phyloP scores from a whole-genome alignment of 2,113 vertebrate genomes.

The Miniopterus natalensis region DNA sequence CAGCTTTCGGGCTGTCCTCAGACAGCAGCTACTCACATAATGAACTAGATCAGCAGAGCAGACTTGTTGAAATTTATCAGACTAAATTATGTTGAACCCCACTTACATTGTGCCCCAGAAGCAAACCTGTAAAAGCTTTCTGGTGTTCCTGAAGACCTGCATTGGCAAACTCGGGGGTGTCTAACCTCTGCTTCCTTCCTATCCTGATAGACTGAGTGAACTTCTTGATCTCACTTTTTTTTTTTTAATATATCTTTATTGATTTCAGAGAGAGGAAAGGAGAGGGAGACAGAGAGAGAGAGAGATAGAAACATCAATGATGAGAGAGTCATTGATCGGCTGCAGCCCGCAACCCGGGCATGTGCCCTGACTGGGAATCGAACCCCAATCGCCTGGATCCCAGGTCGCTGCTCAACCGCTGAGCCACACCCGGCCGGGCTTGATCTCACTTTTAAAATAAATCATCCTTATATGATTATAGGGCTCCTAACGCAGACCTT shows the following conservation, averaged over 20 bases:
- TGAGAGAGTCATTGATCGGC: too few species aligned
- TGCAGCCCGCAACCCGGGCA: too few species aligned
- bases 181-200: slow-evolving; percentile 49
- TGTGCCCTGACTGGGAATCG: too few species aligned
- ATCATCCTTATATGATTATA: background rate
- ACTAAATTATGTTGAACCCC: background rate
- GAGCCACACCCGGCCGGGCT: background rate
- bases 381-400: too few species aligned
- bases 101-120: background rate
- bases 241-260: too few species aligned
- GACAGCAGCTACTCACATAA: background rate
- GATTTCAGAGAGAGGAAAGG: too few species aligned
- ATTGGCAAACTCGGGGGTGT: background rate
- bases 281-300: too few species aligned
- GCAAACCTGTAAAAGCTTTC: background rate
- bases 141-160: slow-evolving; percentile 7
- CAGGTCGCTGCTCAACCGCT: too few species aligned
- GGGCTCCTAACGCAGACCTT: background rate
- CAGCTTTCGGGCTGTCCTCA: background rate
- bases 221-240: slow-evolving; percentile 17
- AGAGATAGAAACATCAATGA: too few species aligned
- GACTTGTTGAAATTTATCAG: slow-evolving; percentile 55
- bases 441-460: slow-evolving; percentile 51
- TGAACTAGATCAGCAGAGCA: slow-evolving; percentile 38
- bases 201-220: background rate